phyloP scores from a whole-genome alignment of 2,888 invertebrate genomes.

The Schizaphis graminum region DNA sequence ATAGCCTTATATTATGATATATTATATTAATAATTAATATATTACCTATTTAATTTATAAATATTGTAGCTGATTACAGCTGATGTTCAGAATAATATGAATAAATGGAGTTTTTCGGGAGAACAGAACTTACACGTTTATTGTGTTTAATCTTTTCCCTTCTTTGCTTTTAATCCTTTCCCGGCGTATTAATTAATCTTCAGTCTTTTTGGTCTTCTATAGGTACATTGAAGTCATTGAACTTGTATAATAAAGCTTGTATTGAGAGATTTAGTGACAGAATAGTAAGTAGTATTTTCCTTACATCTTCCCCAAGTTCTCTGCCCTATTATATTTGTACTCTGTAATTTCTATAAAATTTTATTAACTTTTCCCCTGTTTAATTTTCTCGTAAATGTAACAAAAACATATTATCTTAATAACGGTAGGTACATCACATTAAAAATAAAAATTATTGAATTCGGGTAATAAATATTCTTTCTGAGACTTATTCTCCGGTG shows the following conservation, averaged over 20 bases:
- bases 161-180: slow-evolving; percentile 28
- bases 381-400: neutral
- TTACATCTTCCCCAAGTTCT: neutral
- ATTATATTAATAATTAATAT: neutral
- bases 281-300: slow-evolving; percentile 3
- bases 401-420: neutral
- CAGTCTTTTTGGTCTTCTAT: neutral
- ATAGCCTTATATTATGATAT: neutral
- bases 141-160: slow-evolving; percentile 24
- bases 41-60: neutral
- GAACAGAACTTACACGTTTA: neutral
- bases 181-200: slow-evolving; percentile 31
- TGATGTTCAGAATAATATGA: neutral
- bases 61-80: neutral
- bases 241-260: slow-evolving; percentile 6
- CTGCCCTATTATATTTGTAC: neutral
- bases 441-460: neutral
- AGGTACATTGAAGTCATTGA: neutral
- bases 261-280: neutral
- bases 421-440: neutral
- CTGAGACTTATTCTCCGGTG: neutral
- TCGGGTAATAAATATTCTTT: neutral
- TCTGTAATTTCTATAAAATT: neutral
- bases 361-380: neutral
- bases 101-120: slow-evolving; percentile 15